Evolutionary conservation across 2,113 vertebrate species (phyloP), one percentile per base, ranked within the genome.

Genomic region (Lycaon pictus): DNA sequence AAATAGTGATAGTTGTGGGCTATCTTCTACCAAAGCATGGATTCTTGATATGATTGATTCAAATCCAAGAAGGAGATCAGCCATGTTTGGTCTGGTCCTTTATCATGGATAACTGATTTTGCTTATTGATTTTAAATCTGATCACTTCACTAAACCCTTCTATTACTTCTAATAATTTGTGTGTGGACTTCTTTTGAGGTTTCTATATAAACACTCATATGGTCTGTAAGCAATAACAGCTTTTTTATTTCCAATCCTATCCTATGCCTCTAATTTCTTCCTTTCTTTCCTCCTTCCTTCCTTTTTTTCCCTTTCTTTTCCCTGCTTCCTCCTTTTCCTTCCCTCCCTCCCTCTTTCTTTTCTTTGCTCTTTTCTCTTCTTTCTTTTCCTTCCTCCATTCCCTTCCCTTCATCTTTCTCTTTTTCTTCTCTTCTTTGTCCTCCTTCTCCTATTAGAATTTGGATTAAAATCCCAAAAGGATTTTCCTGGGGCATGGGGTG

Each of bases 41-140:
- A 65, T 97, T 92, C 88, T 94, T 88, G 58, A 80, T 56, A 69
- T 65, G n/a, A 88, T 56, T 80, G 29, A 67, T 51, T 87, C 43
- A 60, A 7, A n/a, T 82, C 88, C 27, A 94, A 67, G 51, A 93
- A 85, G 53, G 48, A 93, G 16, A n/a, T 16, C 62, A 29, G 74
- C 67, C 13, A 65, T 43, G 5, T 60, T 60, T 85, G 22, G 23
- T n/a, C 27, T 90, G 71, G 43, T 58, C 55, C 32, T 22, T 77
- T 96, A 48, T 43, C n/a, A 87, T 93, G n/a, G 16, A 83, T 77
- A 84, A 87, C 5, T 67, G 25, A 95, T 29, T 92, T 93, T 93
- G 51, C 86, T 96, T 94, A 65, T 90, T 95, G 58, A 76, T 87
- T 53, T 53, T 62, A 91, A 93, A 67, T 96, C n/a, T 85, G 60